A percentile compares a stretch with the other conserved stretches of the same genome.
phyloP scores from a whole-genome alignment of 2,113 vertebrate species.

The Ochotona princeps region DNA sequence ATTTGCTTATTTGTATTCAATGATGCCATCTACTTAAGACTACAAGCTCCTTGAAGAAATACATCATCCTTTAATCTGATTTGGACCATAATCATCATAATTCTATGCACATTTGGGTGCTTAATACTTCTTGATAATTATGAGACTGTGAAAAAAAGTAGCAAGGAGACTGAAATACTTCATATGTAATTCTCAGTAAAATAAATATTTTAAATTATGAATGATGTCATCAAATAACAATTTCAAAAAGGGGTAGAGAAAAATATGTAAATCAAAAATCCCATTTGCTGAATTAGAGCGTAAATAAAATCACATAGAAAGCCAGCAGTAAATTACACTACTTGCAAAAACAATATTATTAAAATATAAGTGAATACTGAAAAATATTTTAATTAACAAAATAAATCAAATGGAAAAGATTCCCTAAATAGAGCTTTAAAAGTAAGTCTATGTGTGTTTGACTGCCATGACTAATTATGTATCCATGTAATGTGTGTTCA shows the following conservation, averaged over 20 bases:
- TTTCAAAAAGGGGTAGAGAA: constrained; percentile 79
- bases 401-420: constrained; percentile 90
- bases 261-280: constrained; percentile 76
- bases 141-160: constrained; percentile 57
- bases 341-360: constrained; percentile 86
- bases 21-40: constrained; percentile 70
- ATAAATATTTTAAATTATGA: constrained; percentile 71
- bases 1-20: constrained; percentile 81
- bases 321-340: constrained; percentile 82
- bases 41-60: constrained; percentile 70
- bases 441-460: constrained; percentile 88
- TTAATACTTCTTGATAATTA: constrained; percentile 79
- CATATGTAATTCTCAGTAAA: constrained; percentile 40
- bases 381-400: constrained; percentile 91
- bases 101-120: constrained; percentile 77
- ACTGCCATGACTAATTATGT: constrained; percentile 91
- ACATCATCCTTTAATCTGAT: constrained; percentile 78
- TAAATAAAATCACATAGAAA: constrained; percentile 82
- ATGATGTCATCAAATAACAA: constrained; percentile 78
- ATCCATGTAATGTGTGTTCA: constrained; percentile 90
- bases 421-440: constrained; percentile 90
- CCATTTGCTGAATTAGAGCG: constrained; percentile 74
- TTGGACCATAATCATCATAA: constrained; percentile 79
- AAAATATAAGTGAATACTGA: constrained; percentile 87
- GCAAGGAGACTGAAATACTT: constrained; percentile 43